phyloP scores from a whole-genome alignment of 2,113 vertebrate genomes.

The Mustela nigripes region DNA sequence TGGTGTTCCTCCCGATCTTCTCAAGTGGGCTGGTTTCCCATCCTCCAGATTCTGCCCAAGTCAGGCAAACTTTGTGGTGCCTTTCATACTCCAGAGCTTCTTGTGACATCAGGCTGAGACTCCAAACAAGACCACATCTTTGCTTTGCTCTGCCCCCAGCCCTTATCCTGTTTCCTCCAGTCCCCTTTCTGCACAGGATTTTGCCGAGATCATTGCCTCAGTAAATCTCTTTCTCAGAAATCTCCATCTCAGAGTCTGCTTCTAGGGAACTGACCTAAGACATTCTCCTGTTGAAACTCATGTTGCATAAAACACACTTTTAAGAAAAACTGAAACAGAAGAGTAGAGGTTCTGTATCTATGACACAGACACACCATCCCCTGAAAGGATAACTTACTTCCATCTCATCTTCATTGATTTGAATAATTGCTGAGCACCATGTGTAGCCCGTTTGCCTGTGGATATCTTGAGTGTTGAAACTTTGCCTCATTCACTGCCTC shows the following conservation, averaged over 20 bases:
- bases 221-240: background rate
- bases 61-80: accelerated
- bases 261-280: background rate
- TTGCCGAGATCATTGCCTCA: background rate
- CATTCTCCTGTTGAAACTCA: background rate
- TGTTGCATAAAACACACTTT: background rate
- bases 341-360: background rate
- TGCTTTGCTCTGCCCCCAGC: background rate
- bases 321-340: background rate
- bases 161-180: background rate
- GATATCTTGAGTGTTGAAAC: background rate
- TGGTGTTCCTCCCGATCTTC: accelerated
- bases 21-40: background rate
- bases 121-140: background rate
- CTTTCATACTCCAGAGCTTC: background rate
- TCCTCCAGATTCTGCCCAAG: background rate
- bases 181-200: background rate
- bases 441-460: background rate
- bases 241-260: background rate
- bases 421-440: background rate
- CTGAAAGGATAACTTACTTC: background rate
- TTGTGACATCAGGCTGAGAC: background rate
- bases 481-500: background rate
- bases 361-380: background rate
- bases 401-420: background rate